A percentile compares a stretch with the other conserved stretches of the same genome.
Conservation (phyloP, 2,797 vertebrate genomes). For the Oreortyx pictus region DNA sequence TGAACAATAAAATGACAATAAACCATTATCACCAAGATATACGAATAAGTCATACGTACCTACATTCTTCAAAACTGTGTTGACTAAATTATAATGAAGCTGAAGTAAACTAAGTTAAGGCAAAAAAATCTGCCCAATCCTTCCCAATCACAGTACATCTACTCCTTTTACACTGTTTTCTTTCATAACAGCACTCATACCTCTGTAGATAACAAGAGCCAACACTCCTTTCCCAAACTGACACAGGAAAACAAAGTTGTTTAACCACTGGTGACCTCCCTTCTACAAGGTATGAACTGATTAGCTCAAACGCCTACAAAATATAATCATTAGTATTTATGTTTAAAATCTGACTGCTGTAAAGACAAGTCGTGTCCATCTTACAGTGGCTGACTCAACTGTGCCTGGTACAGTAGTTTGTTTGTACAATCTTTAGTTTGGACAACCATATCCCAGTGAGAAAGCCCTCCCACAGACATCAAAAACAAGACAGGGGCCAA, state of each 20-base stretch:
- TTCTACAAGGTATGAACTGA: neutral
- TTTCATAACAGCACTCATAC: neutral
- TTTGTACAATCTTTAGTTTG: conserved; percentile 24
- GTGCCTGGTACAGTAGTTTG: conserved; percentile 17
- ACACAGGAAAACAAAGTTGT: neutral
- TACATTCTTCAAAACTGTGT: neutral
- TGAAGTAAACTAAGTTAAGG: neutral
- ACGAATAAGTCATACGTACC: neutral
- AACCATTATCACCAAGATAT: neutral
- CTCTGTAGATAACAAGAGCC: neutral
- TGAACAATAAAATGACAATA: neutral
- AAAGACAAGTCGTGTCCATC: neutral
- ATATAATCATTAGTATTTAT: neutral
- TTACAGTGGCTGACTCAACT: neutral
- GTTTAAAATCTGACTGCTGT: neutral
- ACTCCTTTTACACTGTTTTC: neutral
- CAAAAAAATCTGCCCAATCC: neutral
- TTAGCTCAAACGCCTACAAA: neutral
- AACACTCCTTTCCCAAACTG: neutral
- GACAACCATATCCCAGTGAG: neutral
- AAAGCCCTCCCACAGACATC: conserved; percentile 35
- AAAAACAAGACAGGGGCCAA: conserved; percentile 2
- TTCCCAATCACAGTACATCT: neutral
- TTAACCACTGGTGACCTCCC: neutral
- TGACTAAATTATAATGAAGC: neutral